A percentile compares a stretch with the other conserved stretches of the same genome.
Conservation (phyloP, 1,140 invertebrate genomes). For the Onthophagus taurus region DNA sequence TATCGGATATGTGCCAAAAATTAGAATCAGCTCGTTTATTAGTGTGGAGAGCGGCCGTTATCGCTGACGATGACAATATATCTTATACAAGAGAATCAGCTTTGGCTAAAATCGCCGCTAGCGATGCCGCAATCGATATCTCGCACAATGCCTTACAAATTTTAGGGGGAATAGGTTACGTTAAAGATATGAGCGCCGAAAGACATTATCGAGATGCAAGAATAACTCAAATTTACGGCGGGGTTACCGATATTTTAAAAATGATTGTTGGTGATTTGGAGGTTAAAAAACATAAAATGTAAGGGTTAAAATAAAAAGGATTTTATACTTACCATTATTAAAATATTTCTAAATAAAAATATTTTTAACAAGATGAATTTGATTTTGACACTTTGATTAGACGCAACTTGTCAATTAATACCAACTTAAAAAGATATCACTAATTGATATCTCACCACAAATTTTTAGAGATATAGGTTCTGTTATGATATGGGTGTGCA, state of each 20-base stretch:
- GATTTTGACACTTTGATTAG: too few relatives aligned
- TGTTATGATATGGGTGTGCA: too few relatives aligned
- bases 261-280: slow-evolving; percentile 72
- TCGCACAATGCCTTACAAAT: slow-evolving; percentile 80
- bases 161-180: slow-evolving; percentile 80
- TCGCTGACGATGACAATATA: slow-evolving; percentile 56
- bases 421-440: too few relatives aligned
- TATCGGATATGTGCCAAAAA: slow-evolving; percentile 78
- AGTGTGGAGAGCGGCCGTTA: slow-evolving; percentile 70
- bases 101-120: slow-evolving; percentile 84
- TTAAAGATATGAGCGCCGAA: slow-evolving; percentile 80
- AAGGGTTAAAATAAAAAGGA: too few relatives aligned
- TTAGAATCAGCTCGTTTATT: slow-evolving; percentile 71
- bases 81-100: slow-evolving; percentile 62
- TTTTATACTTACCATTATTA: too few relatives aligned
- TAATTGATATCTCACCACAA: too few relatives aligned
- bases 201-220: slow-evolving; percentile 78
- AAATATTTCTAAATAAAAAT: too few relatives aligned
- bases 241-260: slow-evolving; percentile 87
- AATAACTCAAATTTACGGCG: slow-evolving; percentile 80
- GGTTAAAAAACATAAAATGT: slow-evolving; percentile 59
- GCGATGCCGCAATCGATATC: slow-evolving; percentile 71
- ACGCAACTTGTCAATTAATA: too few relatives aligned
- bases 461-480: too few relatives aligned
- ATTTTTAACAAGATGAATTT: too few relatives aligned